phyloP scores from a whole-genome alignment of 2,797 vertebrate species.

The Galaxias olidus region DNA sequence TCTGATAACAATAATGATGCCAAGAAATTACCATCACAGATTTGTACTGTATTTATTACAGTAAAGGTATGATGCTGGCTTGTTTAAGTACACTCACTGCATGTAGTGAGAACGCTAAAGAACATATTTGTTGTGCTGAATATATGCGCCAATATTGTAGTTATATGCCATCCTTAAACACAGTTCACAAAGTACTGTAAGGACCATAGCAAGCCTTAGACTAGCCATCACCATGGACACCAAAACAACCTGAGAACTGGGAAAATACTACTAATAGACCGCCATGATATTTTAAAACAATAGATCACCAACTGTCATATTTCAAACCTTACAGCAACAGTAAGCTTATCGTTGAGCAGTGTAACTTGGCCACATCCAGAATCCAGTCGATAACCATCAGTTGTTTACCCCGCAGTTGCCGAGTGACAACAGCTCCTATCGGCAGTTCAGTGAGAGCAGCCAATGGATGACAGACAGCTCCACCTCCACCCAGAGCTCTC shows the following conservation, averaged over 20 bases:
- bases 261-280: too few species aligned
- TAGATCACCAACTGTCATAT: too few species aligned
- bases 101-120: background rate
- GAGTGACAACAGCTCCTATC: constrained; percentile 53
- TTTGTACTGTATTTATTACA: background rate
- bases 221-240: background rate
- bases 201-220: too few species aligned
- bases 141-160: too few species aligned
- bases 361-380: too few species aligned
- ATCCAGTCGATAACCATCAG: background rate
- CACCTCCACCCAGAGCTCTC: constrained; percentile 4
- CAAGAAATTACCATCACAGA: too few species aligned
- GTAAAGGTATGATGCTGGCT: constrained; percentile 9
- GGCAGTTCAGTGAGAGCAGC: constrained; percentile 38
- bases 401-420: constrained; percentile 39
- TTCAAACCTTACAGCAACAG: too few species aligned
- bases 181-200: too few species aligned
- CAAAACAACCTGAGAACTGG: background rate
- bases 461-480: constrained; percentile 6
- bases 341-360: too few species aligned
- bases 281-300: background rate
- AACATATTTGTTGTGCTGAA: background rate
- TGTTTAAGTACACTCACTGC: background rate
- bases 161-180: too few species aligned
- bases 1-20: too few species aligned